A percentile compares a stretch with the other conserved stretches of the same genome.
Conservation (phyloP, 2,113 vertebrate species). For the Nesoenas mayeri region DNA sequence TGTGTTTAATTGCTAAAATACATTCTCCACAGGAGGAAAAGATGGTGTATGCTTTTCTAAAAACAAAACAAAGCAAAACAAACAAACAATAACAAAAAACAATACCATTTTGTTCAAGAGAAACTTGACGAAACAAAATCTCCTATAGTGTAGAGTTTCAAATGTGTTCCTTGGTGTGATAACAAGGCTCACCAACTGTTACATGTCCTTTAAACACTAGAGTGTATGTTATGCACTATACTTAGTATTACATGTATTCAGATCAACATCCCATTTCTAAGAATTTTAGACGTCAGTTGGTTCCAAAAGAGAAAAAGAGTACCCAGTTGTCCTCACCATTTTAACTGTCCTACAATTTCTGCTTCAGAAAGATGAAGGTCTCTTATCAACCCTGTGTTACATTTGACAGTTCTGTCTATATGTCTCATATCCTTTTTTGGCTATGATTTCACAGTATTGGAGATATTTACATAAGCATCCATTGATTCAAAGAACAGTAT, state of each 20-base stretch:
- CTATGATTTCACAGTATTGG: not conserved
- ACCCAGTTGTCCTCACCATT: not conserved
- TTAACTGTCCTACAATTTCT: not conserved
- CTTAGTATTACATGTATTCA: not conserved
- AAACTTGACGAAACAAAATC: not conserved
- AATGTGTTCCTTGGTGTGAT: not conserved
- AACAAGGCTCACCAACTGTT: not conserved
- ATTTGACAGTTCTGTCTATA: not conserved
- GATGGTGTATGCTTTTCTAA: not conserved
- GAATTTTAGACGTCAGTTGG: not conserved
- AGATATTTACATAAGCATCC: not conserved
- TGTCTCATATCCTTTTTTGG: not conserved
- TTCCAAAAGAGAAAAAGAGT: not conserved
- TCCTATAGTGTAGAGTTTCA: not conserved
- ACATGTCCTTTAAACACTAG: not conserved
- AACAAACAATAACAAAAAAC: too few relatives aligned
- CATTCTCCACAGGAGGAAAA: not conserved
- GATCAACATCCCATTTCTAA: not conserved
- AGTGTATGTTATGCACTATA: not conserved
- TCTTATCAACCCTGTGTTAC: not conserved
- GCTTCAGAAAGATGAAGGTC: not conserved
- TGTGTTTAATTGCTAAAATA: not conserved
- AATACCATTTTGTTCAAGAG: not conserved
- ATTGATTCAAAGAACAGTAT: not conserved
- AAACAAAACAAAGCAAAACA: too few relatives aligned